Evolutionary conservation across 2,888 invertebrate species (phyloP), one percentile per base, ranked within the genome.

Genomic region (Microchrysa polita): DNA sequence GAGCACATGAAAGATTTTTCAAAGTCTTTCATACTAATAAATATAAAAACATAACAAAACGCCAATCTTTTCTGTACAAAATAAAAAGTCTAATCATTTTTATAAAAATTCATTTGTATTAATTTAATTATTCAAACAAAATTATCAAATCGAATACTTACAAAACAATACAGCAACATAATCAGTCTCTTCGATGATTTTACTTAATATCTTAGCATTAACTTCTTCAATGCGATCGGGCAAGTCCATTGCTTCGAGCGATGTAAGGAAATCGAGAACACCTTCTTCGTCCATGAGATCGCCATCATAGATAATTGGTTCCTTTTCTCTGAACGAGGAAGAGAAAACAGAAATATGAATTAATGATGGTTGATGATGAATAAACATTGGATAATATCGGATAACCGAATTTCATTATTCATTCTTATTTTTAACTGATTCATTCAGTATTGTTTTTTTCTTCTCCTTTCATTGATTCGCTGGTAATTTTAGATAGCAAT

Each of bases 141-240:
- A 53, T 53, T 53, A 12, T 53, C 1, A 53, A 1, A 16, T 14
- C 1, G 14, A 20, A 60, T 87, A 94, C 96, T 95, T 90, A 96
- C 96, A 96, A 88, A 96, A 96, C 81, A 96, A 89, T 79, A 96
- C 96, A 73, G 96, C 96, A 79, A 96, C 95, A 83, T 92, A 96
- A 80, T 95, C 93, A 23, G 95, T 94, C 79, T 96, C 95, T 84
- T 95, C 94, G 77, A 96, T 93, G 81, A 96, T 94, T 86, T 95
- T 96, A 75, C 90, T 89, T 78, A 96, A 88, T 81, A 96, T 95
- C 85, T 94, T 94, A 77, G 94, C 90, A 84, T 96, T 96, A 72
- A 96, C 96, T 88, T 96, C 96, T 88, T 96, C 96, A 85, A 96
- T 96, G 85, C 96, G 90, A 86, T 96, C 96, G 65, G 96, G 96